These are phyloP conservation scores for Orthonevra nobilis DNA, from an alignment of 2,888 invertebrate species.

Conservation along the genomic window DNA sequence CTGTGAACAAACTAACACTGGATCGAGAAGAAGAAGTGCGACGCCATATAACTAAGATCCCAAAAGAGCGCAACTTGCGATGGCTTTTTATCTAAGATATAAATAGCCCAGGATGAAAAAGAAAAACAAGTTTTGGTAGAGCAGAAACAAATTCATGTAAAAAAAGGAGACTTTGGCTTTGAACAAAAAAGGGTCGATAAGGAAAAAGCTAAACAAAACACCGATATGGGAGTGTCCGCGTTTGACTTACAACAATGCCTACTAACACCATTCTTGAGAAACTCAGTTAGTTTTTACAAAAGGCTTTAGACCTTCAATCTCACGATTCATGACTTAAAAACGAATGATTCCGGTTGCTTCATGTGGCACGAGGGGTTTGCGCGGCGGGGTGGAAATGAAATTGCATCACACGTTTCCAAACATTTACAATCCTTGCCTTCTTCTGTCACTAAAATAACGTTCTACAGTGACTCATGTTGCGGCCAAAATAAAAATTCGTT, in stretches of 20 bases:
- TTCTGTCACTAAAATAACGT: slow-evolving; percentile 39
- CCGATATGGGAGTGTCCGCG: neutral
- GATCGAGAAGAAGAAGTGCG: neutral
- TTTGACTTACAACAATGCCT: slow-evolving; percentile 7
- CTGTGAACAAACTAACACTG: neutral
- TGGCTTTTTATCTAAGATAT: neutral
- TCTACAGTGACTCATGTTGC: slow-evolving; percentile 59
- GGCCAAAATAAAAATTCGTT: slow-evolving; percentile 59
- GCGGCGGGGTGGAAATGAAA: slow-evolving; percentile 64
- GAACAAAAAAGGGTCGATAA: neutral
- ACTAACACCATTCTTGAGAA: slow-evolving; percentile 42
- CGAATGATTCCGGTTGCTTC: slow-evolving; percentile 38
- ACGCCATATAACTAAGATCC: neutral
- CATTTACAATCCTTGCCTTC: slow-evolving; percentile 24
- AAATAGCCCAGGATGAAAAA: neutral
- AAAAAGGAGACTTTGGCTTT: neutral
- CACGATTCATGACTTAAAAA: slow-evolving; percentile 47
- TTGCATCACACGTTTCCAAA: slow-evolving; percentile 46
- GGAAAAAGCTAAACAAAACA: neutral
- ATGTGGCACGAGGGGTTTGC: slow-evolving; percentile 68
- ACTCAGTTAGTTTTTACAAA: slow-evolving; percentile 55
- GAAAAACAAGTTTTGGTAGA: neutral
- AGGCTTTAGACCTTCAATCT: slow-evolving; percentile 51
- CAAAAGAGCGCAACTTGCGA: neutral
- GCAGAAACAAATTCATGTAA: neutral